phyloP scores from a whole-genome alignment of 1,140 invertebrate species.

The Diorhabda carinulata region DNA sequence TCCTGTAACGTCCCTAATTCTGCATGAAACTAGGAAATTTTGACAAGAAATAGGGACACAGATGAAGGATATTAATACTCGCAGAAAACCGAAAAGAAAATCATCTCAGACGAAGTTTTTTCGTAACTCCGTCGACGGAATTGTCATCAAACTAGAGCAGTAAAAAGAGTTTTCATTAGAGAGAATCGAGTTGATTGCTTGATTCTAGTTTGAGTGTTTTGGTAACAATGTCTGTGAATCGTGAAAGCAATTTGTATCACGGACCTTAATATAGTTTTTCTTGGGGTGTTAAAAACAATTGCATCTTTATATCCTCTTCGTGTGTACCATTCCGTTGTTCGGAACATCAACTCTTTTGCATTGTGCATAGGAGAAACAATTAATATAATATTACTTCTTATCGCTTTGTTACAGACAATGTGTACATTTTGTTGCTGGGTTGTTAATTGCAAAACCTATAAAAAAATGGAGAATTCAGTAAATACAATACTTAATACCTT shows the following conservation, averaged over 20 bases:
- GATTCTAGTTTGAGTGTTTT: slow-evolving; percentile 2
- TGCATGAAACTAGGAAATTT: background rate
- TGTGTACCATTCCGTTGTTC: too few relatives aligned
- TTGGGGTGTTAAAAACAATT: background rate
- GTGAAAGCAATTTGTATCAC: background rate
- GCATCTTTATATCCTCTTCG: background rate
- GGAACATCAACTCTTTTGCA: too few relatives aligned
- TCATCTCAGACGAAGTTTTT: background rate
- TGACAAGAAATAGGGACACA: background rate
- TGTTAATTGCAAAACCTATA: background rate
- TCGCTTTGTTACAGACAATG: too few relatives aligned
- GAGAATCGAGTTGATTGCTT: background rate
- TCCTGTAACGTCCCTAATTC: background rate
- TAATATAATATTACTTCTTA: too few relatives aligned
- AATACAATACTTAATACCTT: background rate
- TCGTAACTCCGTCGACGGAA: background rate
- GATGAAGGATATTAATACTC: background rate
- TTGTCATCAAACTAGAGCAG: background rate
- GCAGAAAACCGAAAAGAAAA: background rate
- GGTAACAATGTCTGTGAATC: background rate
- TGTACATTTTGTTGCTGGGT: background rate
- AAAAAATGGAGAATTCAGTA: background rate
- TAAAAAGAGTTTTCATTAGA: slow-evolving; percentile 3
- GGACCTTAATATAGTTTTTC: background rate
- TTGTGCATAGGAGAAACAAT: too few relatives aligned